These are phyloP conservation scores for Thinocorus orbignyianus DNA, from an alignment of 2,113 vertebrate species.

Conservation along the genomic window DNA sequence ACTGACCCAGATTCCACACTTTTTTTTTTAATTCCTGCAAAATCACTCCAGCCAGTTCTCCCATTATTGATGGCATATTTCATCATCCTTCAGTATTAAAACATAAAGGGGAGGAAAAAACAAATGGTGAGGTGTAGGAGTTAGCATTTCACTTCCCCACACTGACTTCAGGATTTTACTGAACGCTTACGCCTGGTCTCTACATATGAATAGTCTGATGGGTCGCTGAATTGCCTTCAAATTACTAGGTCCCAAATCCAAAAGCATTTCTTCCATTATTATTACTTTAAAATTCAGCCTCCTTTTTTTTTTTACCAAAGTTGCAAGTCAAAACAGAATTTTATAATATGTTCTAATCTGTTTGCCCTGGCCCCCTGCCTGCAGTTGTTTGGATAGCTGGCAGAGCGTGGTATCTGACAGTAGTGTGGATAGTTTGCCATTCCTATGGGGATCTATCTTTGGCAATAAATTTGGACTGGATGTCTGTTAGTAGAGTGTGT, in stretches of 20 bases:
- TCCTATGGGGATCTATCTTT: conserved; percentile 38
- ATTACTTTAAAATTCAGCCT: conserved; percentile 38
- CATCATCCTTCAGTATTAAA: neutral
- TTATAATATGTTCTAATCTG: conserved; percentile 49
- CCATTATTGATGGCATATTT: conserved; percentile 23
- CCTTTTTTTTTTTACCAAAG: conserved; percentile 43
- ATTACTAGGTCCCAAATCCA: conserved; percentile 15
- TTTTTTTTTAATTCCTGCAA: conserved; percentile 62
- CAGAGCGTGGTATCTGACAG: conserved; percentile 29
- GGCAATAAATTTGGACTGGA: conserved; percentile 62
- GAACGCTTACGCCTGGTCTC: neutral
- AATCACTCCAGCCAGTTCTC: conserved; percentile 37
- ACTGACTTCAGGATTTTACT: neutral
- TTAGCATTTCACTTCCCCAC: neutral
- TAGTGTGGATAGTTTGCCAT: conserved; percentile 2
- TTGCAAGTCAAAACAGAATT: conserved; percentile 50
- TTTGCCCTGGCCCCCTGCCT: conserved; percentile 59
- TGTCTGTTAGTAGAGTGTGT: conserved; percentile 50
- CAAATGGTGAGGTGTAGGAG: neutral
- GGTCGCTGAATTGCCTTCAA: conserved; percentile 32
- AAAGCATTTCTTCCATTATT: conserved; percentile 57
- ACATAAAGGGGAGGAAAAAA: conserved; percentile 10
- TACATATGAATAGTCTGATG: conserved; percentile 22
- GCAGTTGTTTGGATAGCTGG: conserved; percentile 56
- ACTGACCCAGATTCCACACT: conserved; percentile 35